These are phyloP conservation scores for Dallia pectoralis DNA, from an alignment of 2,797 vertebrate species.

Conservation along the genomic window DNA sequence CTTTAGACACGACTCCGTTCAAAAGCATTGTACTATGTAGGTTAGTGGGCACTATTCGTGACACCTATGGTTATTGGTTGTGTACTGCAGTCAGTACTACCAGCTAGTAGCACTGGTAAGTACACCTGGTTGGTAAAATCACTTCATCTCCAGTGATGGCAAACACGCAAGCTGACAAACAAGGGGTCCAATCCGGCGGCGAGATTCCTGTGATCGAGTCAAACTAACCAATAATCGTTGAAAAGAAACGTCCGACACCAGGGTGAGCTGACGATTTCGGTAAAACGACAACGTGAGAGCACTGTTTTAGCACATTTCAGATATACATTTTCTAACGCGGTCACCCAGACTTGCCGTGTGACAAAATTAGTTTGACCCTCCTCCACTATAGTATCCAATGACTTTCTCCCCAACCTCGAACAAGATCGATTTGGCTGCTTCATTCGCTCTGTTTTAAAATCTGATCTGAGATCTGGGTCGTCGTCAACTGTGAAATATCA, in stretches of 20 bases:
- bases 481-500: conserved; percentile 28
- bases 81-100: conserved; percentile 14
- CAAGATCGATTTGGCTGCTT: conserved; percentile 18
- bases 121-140: not conserved
- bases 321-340: too few relatives aligned
- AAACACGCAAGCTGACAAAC: too few relatives aligned
- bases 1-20: not conserved
- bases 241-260: too few relatives aligned
- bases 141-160: not conserved
- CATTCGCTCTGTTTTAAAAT: conserved; percentile 13
- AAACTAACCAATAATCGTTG: too few relatives aligned
- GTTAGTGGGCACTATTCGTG: not conserved
- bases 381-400: not conserved
- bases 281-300: too few relatives aligned
- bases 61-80: not conserved
- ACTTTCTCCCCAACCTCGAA: not conserved
- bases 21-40: not conserved
- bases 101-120: conserved; percentile 14
- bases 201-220: too few relatives aligned
- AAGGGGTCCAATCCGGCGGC: too few relatives aligned
- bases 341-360: not conserved
- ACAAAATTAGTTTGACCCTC: not conserved
- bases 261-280: too few relatives aligned
- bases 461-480: conserved; percentile 2
- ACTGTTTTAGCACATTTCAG: too few relatives aligned